Conservation (phyloP, 2,888 invertebrate genomes). For the Rhamnusium bicolor region DNA sequence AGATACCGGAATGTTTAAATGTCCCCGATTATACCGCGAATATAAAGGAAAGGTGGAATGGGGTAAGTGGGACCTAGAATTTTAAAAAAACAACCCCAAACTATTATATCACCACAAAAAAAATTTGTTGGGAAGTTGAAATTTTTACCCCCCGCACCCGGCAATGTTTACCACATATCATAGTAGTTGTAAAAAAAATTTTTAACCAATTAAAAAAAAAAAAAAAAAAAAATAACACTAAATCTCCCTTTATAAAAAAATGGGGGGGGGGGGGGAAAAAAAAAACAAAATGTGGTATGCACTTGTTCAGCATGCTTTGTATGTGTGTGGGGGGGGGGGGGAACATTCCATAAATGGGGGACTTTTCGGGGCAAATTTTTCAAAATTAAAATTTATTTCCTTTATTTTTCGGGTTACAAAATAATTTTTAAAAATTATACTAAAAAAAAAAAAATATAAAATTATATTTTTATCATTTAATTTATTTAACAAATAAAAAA, state of each 20-base stretch:
- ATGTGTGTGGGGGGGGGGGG: not conserved
- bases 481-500: conserved; percentile 2
- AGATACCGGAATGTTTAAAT: too few species aligned
- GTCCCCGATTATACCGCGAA: too few species aligned
- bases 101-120: too few species aligned
- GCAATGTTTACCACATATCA: not conserved
- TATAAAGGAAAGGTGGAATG: too few species aligned
- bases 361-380: not conserved
- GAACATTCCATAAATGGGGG: not conserved
- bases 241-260: not conserved
- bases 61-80: too few species aligned
- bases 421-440: conserved; percentile 3
- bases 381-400: conserved; percentile 1
- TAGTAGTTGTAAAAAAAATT: not conserved
- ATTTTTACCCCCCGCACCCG: not conserved
- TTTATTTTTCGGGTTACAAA: not conserved
- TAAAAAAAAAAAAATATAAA: not conserved
- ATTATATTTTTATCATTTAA: not conserved
- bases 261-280: not conserved
- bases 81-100: too few species aligned
- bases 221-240: not conserved
- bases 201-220: not conserved
- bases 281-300: too few species aligned
- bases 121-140: not conserved
- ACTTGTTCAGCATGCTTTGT: not conserved